Evolutionary conservation across 1,140 invertebrate genomes (phyloP).

Genomic region (Rhyzopertha dominica): DNA sequence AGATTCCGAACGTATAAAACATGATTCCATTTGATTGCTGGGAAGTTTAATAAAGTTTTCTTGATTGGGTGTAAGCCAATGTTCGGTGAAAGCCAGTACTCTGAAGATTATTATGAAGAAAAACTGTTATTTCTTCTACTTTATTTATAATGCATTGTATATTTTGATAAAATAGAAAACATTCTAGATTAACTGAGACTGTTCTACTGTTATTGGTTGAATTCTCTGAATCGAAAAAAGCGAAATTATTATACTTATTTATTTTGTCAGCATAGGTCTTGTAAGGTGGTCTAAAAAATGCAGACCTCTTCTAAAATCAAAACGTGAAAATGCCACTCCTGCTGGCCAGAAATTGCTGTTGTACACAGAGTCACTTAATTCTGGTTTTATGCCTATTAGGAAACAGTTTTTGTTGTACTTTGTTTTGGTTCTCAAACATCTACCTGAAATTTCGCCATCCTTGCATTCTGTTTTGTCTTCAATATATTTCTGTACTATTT

Average conservation of each 20-base stretch:
- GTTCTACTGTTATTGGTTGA: background rate
- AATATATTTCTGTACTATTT: conserved; percentile 8
- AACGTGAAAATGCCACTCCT: conserved; percentile 5
- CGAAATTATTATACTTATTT: background rate
- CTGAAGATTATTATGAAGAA: background rate
- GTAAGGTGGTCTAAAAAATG: conserved; percentile 6
- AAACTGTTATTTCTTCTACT: conserved; percentile 2
- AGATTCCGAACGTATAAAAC: no score
- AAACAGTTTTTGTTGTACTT: conserved; percentile 8
- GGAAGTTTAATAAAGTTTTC: no score
- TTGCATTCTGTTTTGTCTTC: background rate
- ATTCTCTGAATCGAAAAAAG: background rate
- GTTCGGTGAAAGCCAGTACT: conserved; percentile 2
- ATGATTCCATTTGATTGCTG: no score
- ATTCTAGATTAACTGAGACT: background rate
- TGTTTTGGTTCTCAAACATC: conserved; percentile 2
- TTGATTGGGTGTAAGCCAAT: no score
- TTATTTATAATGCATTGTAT: conserved; percentile 8
- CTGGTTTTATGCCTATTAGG: conserved; percentile 5
- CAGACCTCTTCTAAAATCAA: conserved; percentile 10
- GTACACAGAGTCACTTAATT: conserved; percentile 6
- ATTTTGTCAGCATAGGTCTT: background rate
- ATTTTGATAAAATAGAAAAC: background rate
- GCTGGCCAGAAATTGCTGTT: conserved; percentile 10
- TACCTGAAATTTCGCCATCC: conserved; percentile 3